Percentiles rank a stretch among this genome's conserved stretches.
Conservation (phyloP, 2,797 vertebrate genomes). For the Lithobates sylvaticus region DNA sequence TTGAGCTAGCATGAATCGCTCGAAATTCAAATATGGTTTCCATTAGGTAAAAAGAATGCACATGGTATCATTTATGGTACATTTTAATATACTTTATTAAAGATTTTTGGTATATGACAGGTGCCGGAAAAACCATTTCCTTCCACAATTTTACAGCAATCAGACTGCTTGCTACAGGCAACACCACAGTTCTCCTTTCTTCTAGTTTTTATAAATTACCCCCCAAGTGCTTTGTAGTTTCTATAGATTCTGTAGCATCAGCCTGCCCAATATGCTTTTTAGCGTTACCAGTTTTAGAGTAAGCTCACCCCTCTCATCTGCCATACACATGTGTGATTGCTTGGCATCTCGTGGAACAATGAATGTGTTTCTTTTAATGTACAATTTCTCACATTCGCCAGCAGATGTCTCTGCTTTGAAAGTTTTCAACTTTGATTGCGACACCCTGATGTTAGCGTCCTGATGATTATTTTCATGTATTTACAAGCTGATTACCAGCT, state of each 20-base stretch:
- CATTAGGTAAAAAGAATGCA: too few relatives aligned
- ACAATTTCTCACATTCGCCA: constrained; percentile 16
- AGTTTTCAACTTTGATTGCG: not conserved
- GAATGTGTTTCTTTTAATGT: not conserved
- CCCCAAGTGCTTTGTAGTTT: not conserved
- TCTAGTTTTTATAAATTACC: too few relatives aligned
- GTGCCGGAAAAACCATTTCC: too few relatives aligned
- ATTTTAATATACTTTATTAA: not conserved
- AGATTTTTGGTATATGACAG: not conserved
- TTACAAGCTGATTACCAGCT: not conserved
- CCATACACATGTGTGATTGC: constrained; percentile 22
- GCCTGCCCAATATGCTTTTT: constrained; percentile 18
- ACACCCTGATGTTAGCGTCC: not conserved
- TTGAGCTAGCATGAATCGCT: too few relatives aligned
- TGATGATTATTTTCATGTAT: not conserved
- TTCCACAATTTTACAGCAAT: not conserved
- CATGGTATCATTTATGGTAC: too few relatives aligned
- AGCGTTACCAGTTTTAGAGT: constrained; percentile 1
- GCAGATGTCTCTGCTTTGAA: constrained; percentile 47
- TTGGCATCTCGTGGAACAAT: not conserved
- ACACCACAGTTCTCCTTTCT: not conserved
- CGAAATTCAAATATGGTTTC: too few relatives aligned
- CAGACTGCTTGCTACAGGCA: not conserved
- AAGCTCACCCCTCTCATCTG: constrained; percentile 32
- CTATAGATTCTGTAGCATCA: constrained; percentile 9